Evolutionary conservation across 2,888 invertebrate genomes (phyloP).

Genomic region (Ophraella communa): DNA sequence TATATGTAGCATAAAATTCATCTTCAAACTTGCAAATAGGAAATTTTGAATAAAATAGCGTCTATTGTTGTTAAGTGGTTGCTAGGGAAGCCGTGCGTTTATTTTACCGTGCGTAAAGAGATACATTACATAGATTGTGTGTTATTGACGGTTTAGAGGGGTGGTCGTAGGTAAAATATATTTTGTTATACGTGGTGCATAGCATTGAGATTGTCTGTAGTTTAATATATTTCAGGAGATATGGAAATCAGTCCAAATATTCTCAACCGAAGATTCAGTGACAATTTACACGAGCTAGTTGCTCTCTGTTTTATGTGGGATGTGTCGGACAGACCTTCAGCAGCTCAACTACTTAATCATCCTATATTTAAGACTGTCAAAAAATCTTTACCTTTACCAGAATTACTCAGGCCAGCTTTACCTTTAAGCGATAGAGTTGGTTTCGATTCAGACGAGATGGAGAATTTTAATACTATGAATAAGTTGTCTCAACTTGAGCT

Average conservation of each 20-base stretch:
- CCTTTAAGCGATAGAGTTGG: conserved; percentile 68
- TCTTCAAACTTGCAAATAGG: too few relatives aligned
- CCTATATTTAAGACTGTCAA: conserved; percentile 75
- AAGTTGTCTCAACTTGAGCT: conserved; percentile 68
- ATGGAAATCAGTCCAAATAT: conserved; percentile 54
- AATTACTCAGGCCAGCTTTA: conserved; percentile 72
- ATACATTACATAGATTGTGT: too few relatives aligned
- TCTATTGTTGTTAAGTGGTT: too few relatives aligned
- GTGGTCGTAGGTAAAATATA: too few relatives aligned
- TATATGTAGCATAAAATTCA: too few relatives aligned
- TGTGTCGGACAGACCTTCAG: conserved; percentile 72
- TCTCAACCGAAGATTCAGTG: conserved; percentile 71
- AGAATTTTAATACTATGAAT: conserved; percentile 66
- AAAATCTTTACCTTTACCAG: conserved; percentile 67
- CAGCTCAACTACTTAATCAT: conserved; percentile 73
- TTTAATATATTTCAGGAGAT: conserved; percentile 45
- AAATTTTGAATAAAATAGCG: too few relatives aligned
- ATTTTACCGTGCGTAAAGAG: too few relatives aligned
- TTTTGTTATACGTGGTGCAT: too few relatives aligned
- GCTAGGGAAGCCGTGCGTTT: too few relatives aligned
- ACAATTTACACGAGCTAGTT: conserved; percentile 79
- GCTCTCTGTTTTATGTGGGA: conserved; percentile 75
- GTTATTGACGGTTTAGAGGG: too few relatives aligned
- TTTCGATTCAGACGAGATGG: conserved; percentile 66
- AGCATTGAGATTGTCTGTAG: neutral